A percentile compares a stretch with the other conserved stretches of the same genome.
Evolutionary conservation across 2,797 vertebrate species (phyloP).

Genomic region (Parotocinclus haroldoi): DNA sequence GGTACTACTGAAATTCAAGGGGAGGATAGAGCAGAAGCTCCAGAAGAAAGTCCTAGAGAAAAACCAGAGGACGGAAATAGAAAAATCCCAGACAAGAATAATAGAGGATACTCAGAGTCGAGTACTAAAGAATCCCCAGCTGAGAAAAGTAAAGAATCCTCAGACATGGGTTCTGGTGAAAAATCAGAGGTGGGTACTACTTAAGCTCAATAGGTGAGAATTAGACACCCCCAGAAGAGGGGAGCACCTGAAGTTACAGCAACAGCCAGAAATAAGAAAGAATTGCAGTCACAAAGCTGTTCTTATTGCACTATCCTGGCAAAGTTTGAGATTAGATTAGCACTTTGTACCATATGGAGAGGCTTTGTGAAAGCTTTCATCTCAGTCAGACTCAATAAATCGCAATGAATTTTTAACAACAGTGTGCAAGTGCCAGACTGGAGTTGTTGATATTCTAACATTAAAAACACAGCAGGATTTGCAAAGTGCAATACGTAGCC

Average conservation of each 20-base stretch:
- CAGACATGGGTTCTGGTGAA: background rate
- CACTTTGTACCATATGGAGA: background rate
- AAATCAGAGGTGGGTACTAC: no score
- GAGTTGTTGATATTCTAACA: no score
- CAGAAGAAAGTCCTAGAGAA: background rate
- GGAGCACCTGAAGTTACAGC: constrained; percentile 50
- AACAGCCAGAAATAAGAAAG: constrained; percentile 1
- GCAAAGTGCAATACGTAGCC: background rate
- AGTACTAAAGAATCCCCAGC: background rate
- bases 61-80: background rate
- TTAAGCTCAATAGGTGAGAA: background rate
- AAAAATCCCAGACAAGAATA: background rate
- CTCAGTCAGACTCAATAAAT: constrained; percentile 3
- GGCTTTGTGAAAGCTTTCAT: constrained; percentile 1
- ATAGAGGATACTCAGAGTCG: background rate
- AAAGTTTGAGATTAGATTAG: background rate
- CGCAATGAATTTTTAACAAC: constrained; percentile 25
- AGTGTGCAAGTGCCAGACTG: no score
- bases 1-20: background rate
- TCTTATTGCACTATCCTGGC: background rate
- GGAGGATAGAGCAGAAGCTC: background rate
- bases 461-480: background rate
- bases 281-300: background rate
- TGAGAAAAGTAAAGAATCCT: background rate
- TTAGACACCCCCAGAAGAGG: constrained; percentile 51